Evolutionary conservation across 2,888 invertebrate genomes (phyloP).

Genomic region (Macroteleia sp.): DNA sequence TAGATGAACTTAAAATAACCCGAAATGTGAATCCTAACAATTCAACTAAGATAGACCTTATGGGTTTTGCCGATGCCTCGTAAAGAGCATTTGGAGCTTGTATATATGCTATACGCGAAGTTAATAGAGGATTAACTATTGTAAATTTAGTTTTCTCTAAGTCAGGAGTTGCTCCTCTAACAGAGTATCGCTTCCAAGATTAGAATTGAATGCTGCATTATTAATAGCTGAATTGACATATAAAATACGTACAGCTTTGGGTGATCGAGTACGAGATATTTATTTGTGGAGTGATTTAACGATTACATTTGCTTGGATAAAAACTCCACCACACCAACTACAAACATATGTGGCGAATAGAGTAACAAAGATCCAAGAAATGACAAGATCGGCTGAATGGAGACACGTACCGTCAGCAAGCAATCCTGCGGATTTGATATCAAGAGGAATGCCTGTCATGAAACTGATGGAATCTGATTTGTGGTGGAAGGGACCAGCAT

Average conservation of each 20-base stretch:
- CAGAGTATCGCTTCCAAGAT: slow-evolving; percentile 3
- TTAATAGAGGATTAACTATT: too few species aligned
- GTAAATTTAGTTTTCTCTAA: too few species aligned
- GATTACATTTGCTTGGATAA: slow-evolving; percentile 15
- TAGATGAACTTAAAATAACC: slow-evolving; percentile 15
- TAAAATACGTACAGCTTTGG: background rate
- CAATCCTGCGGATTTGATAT: slow-evolving; percentile 19
- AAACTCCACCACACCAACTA: background rate
- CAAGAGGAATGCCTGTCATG: background rate
- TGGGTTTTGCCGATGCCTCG: slow-evolving; percentile 9
- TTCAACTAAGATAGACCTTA: background rate
- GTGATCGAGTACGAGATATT: background rate
- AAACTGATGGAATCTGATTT: background rate
- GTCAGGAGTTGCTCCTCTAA: too few species aligned
- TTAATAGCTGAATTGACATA: background rate
- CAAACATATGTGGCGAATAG: slow-evolving; percentile 13
- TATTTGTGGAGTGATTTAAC: slow-evolving; percentile 21
- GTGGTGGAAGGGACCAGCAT: background rate
- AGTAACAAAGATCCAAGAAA: slow-evolving; percentile 13
- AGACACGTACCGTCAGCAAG: slow-evolving; percentile 1
- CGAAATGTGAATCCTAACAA: background rate
- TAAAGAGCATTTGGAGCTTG: slow-evolving; percentile 11
- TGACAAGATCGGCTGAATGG: background rate
- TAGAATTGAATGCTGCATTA: slow-evolving; percentile 12
- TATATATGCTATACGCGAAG: slow-evolving; percentile 4